Percentiles rank a stretch among this genome's conserved stretches.
These are phyloP conservation scores for Parthenolecanium corni DNA, from an alignment of 2,888 invertebrate species.

Conservation along the genomic window DNA sequence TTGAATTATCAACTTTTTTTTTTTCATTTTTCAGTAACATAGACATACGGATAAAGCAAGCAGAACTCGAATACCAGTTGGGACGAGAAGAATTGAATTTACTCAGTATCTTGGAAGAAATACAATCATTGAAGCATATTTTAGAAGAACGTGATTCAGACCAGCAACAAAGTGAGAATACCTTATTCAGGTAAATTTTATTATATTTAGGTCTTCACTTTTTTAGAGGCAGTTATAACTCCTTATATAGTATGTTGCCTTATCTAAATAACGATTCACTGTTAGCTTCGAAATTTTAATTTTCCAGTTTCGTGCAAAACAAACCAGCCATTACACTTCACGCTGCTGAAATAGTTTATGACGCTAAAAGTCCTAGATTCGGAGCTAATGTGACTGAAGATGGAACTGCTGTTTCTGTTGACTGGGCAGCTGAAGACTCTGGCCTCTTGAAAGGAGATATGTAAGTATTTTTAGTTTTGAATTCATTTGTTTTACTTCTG, in stretches of 20 bases:
- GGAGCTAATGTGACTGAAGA: conserved; percentile 58
- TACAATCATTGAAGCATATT: conserved; percentile 62
- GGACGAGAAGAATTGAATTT: conserved; percentile 80
- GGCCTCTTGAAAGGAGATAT: conserved; percentile 64
- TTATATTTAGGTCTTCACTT: neutral
- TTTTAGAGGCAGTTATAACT: neutral
- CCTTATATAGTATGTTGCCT: neutral
- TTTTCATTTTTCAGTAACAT: conserved; percentile 55
- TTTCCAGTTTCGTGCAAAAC: conserved; percentile 7
- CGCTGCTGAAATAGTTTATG: conserved; percentile 56
- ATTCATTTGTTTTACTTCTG: no score
- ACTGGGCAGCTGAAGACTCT: conserved; percentile 71
- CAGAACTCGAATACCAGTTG: conserved; percentile 76
- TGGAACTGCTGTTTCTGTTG: conserved; percentile 55
- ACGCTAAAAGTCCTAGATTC: conserved; percentile 59
- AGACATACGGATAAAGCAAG: conserved; percentile 77
- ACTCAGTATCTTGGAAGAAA: conserved; percentile 71
- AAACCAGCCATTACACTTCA: conserved; percentile 43
- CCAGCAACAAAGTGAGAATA: conserved; percentile 31
- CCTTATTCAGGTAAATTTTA: conserved; percentile 33
- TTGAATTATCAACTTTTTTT: no score
- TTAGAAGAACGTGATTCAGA: conserved; percentile 52
- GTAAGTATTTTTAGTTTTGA: conserved; percentile 42
- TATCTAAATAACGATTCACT: neutral
- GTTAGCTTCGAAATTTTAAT: neutral